These are phyloP conservation scores for Maniola jurtina DNA, from an alignment of 1,140 invertebrate species.

Conservation along the genomic window DNA sequence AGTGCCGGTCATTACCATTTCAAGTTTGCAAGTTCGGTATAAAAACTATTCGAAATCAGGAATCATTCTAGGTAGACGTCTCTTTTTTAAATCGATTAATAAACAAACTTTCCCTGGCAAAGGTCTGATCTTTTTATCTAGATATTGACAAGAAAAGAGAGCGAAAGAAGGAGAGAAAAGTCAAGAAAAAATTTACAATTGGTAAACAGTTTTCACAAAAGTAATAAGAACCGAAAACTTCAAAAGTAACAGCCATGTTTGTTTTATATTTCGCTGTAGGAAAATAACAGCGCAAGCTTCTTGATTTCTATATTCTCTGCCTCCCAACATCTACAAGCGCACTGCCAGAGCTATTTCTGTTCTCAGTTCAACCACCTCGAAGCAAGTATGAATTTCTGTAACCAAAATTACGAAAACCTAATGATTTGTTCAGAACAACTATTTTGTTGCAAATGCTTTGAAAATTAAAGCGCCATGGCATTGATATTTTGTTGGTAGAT, in stretches of 20 bases:
- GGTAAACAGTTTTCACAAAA: too few relatives aligned
- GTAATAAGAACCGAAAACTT: neutral
- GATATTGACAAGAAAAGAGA: too few relatives aligned
- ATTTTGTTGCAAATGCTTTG: neutral
- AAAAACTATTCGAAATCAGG: too few relatives aligned
- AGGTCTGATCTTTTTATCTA: too few relatives aligned
- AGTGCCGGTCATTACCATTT: too few relatives aligned
- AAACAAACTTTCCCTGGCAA: too few relatives aligned
- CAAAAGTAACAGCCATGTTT: neutral
- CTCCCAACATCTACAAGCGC: conserved; percentile 39
- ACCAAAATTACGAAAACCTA: conserved; percentile 35
- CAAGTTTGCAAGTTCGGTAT: too few relatives aligned
- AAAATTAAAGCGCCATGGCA: neutral
- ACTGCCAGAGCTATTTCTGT: conserved; percentile 62
- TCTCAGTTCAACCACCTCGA: conserved; percentile 62
- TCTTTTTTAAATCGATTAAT: too few relatives aligned
- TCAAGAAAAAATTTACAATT: too few relatives aligned
- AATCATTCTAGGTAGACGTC: too few relatives aligned
- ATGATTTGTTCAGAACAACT: conserved; percentile 2
- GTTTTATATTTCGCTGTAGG: conserved; percentile 30
- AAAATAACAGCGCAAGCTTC: conserved; percentile 18
- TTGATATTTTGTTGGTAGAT: neutral
- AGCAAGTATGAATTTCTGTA: conserved; percentile 49
- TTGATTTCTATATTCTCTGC: conserved; percentile 24
- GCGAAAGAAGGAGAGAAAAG: too few relatives aligned